phyloP scores from a whole-genome alignment of 2,888 invertebrate genomes.

The Siphonodentalium dalli region DNA sequence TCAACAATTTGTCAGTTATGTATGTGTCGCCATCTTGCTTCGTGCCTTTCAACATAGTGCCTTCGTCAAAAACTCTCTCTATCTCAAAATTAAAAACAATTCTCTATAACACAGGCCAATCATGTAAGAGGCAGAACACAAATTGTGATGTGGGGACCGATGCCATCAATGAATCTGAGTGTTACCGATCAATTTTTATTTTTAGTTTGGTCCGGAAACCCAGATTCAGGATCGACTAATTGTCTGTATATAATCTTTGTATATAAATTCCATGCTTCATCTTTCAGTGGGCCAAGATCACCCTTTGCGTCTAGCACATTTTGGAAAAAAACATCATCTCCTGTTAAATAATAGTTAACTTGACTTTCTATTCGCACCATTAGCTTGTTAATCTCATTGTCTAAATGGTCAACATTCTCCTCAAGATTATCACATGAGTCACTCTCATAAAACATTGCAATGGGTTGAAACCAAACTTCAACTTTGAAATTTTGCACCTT shows the following conservation, averaged over 20 bases:
- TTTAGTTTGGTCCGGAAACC: background rate
- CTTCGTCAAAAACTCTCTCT: background rate
- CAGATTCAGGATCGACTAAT: background rate
- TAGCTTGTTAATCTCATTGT: too few relatives aligned
- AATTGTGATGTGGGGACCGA: too few relatives aligned
- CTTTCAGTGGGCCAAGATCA: background rate
- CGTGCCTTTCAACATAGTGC: background rate
- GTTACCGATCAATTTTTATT: background rate
- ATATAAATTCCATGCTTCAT: slow-evolving; percentile 2
- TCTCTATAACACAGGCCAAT: background rate
- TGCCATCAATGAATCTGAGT: background rate
- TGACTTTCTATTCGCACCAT: too few relatives aligned
- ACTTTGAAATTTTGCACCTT: slow-evolving; percentile 3
- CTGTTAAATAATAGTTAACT: too few relatives aligned
- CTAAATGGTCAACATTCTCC: background rate
- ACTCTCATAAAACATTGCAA: slow-evolving; percentile 4
- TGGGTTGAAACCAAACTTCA: background rate
- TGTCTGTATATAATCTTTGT: background rate
- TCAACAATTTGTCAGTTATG: background rate
- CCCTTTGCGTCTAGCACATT: background rate
- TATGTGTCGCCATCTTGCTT: background rate
- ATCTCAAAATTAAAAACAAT: background rate
- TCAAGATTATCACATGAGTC: slow-evolving; percentile 2
- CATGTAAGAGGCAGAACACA: background rate
- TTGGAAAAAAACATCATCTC: too few relatives aligned